Conservation (phyloP, 2,888 invertebrate genomes). For the Apodemia zela region DNA sequence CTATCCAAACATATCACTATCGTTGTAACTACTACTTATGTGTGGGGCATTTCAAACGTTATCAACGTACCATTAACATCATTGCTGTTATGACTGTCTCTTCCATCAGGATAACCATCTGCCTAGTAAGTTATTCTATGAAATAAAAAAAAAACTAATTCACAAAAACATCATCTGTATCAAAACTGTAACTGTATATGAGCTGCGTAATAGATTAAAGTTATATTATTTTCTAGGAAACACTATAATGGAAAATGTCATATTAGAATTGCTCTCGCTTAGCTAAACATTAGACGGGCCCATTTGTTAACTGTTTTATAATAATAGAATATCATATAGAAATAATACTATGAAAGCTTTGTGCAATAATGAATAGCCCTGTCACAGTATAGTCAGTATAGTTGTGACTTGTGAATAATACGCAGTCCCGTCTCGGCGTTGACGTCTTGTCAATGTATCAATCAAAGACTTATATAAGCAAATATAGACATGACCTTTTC, state of each 20-base stretch:
- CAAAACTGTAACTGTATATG: too few species aligned
- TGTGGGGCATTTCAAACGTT: too few species aligned
- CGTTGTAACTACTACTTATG: too few species aligned
- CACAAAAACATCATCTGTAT: too few species aligned
- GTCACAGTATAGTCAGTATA: slow-evolving; percentile 2
- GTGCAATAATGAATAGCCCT: not conserved
- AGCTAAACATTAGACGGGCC: slow-evolving; percentile 7
- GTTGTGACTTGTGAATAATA: slow-evolving; percentile 10
- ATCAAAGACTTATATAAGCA: not conserved
- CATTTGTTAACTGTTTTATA: slow-evolving; percentile 16
- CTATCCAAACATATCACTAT: too few species aligned
- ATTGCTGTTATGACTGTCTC: too few species aligned
- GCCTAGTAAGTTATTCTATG: too few species aligned
- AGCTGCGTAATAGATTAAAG: not conserved
- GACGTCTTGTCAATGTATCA: not conserved
- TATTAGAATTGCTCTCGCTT: slow-evolving; percentile 4
- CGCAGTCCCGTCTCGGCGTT: not conserved
- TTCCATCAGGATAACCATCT: too few species aligned
- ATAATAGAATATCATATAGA: slow-evolving; percentile 12
- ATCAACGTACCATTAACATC: too few species aligned
- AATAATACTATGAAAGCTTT: slow-evolving; percentile 7
- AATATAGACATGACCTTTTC: not conserved
- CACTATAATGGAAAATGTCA: not conserved
- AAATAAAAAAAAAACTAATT: too few species aligned
- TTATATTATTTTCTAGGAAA: slow-evolving; percentile 5